A percentile compares a stretch with the other conserved stretches of the same genome.
phyloP scores from a whole-genome alignment of 2,888 invertebrate species.

The Rotaria socialis region DNA sequence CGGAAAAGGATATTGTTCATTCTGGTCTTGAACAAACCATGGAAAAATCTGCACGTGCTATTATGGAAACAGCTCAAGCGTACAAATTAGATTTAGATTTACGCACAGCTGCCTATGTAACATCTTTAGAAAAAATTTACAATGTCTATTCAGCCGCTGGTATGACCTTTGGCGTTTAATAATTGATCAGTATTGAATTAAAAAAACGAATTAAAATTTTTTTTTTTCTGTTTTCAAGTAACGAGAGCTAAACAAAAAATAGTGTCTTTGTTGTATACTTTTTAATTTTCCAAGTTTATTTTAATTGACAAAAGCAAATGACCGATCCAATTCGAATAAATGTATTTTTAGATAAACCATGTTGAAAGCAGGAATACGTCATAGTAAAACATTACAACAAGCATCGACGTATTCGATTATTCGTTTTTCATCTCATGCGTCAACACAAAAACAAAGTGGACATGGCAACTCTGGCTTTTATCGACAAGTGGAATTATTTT shows the following conservation, averaged over 20 bases:
- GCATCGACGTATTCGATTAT: neutral
- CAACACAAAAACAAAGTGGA: neutral
- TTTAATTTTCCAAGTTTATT: too few relatives aligned
- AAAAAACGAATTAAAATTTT: neutral
- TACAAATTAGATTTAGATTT: slow-evolving; percentile 89
- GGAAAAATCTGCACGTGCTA: slow-evolving; percentile 88
- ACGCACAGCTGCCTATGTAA: slow-evolving; percentile 90
- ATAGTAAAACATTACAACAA: neutral
- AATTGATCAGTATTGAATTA: too few relatives aligned
- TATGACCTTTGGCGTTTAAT: slow-evolving; percentile 69
- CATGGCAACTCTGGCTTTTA: slow-evolving; percentile 56
- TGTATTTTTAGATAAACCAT: neutral
- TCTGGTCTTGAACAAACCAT: slow-evolving; percentile 95
- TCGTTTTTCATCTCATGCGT: neutral
- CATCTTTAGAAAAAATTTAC: slow-evolving; percentile 92
- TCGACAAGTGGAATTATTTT: slow-evolving; percentile 98
- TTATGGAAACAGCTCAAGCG: slow-evolving; percentile 83
- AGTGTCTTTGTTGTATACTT: too few relatives aligned
- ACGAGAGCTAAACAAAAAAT: too few relatives aligned
- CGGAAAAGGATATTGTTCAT: slow-evolving; percentile 97
- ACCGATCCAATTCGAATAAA: too few relatives aligned
- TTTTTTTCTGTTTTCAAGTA: neutral
- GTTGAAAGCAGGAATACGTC: neutral
- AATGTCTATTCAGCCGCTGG: slow-evolving; percentile 88
- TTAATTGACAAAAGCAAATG: too few relatives aligned